Base-by-base conservation (phyloP, 2,113 vertebrate species). In the Plectropomus leopardus region DNA sequence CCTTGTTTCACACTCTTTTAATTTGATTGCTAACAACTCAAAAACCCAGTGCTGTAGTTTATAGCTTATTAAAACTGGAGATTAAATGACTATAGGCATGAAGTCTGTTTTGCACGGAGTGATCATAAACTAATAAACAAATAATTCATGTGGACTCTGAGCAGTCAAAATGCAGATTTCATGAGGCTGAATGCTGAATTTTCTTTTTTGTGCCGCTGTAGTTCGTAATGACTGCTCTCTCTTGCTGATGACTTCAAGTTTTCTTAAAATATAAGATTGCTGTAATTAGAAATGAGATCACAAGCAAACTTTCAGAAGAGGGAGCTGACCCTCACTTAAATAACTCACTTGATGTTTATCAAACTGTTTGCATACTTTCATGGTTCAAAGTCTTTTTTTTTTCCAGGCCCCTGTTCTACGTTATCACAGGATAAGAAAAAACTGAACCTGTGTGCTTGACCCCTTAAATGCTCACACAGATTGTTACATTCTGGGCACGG, bases 231-330 rank as follows among this genome's bases (percentile, higher is more conserved):
- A 47, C 26, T 15, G 2, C 47, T 59, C 5, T 71, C 21, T 6
- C 15, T 23, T 71, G 21, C 24, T 7, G 13, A 21, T 4, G 1
- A 17, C 57, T 61, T 76, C 0, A 11, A 68, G 24, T 42, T 59
- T 24, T 60, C 5, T 40, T 30, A 40, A 45, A 19, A 53, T n/a
- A 26, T 55, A 28, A 14, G 34, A 53, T 60, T 44, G 30, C 55
- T 51, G 21, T 73, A 65, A 65, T 82, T 65, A 54, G n/a, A 81
- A 67, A 69, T 32, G 4, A 73, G n/a, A 65, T 80, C 26, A 45
- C 45, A 65, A n/a, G 50, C 7, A 30, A 17, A 21, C 23, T 54
- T 45, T 36, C 14, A 58, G 72, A 79, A 47, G 45, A 44, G 59
- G 42, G 34, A 21, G 16, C 28, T 40, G 73, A 60, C 64, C 57